phyloP scores from a whole-genome alignment of 2,113 vertebrate genomes.

The Dicerorhinus sumatrensis region DNA sequence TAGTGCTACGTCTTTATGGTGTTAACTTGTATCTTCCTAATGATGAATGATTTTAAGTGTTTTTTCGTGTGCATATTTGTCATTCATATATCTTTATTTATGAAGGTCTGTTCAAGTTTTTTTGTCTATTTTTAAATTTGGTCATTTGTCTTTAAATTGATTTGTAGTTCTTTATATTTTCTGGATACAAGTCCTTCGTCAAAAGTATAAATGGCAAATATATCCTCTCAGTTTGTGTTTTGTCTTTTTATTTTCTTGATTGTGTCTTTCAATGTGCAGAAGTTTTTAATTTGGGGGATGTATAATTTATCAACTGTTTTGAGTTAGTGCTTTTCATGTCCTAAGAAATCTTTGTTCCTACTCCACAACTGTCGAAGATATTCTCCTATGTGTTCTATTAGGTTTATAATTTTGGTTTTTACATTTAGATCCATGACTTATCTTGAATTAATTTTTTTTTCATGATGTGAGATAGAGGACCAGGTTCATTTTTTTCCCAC shows the following conservation, averaged over 20 bases:
- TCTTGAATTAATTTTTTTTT: not conserved
- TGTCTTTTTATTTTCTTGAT: conserved; percentile 41
- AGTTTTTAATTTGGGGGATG: not conserved
- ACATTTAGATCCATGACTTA: not conserved
- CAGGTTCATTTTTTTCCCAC: not conserved
- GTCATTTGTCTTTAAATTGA: not conserved
- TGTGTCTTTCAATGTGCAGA: not conserved
- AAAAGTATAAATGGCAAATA: not conserved
- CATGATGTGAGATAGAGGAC: not conserved
- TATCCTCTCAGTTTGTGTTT: not conserved
- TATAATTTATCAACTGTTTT: not conserved
- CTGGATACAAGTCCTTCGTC: not conserved
- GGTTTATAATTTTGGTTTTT: not conserved
- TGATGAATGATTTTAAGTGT: not conserved
- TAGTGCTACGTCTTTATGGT: not conserved
- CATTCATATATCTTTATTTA: not conserved
- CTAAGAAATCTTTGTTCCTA: not conserved
- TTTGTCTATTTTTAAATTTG: not conserved
- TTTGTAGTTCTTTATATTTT: not conserved
- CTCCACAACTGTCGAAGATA: not conserved
- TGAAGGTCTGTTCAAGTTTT: not conserved
- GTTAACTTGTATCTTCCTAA: not conserved
- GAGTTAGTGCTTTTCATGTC: not conserved
- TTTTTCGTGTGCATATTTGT: not conserved
- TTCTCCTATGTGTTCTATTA: not conserved